Base-by-base conservation (phyloP, 2,113 vertebrate species). In the Trogon surrucura region DNA sequence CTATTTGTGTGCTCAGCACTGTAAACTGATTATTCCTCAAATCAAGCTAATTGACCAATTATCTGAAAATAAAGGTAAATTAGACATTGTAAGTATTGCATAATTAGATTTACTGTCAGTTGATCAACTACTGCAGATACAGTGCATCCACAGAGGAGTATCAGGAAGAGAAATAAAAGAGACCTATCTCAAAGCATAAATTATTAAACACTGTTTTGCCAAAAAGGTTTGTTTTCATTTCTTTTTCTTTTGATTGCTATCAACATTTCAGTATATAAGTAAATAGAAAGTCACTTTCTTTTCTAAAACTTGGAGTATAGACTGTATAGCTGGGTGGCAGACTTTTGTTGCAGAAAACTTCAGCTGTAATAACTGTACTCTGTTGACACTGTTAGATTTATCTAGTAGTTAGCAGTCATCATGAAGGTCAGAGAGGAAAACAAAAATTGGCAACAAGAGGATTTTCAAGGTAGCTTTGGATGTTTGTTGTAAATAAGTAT, bases 31-130 rank as follows among this genome's bases (percentile, higher is more conserved):
- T 96, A 96, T 85, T 89, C 67, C 66, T 18, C 36, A 94, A 85
- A 94, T 96, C 66, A 94, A 95, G 38, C 6, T 95, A 96, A 96
- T 95, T 96, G 91, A 77, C 54, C 91, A 96, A 96, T 97, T 96
- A 95, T 51, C 70, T 94, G 57, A 97, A 97, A 96, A 77, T 57
- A 95, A 97, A 96, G 95, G 91, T 96, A 97, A 94, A 97, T 96
- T 90, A 96, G 82, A 91, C 90, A 91, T 93, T 86, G 65, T 87
- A 90, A 97, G 85, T 83, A 91, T 73, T 77, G 48, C 41, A 65
- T 95, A 93, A 97, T 96, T 96, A 86, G 62, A 81, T 97, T 96
- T 97, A 84, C 65, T 71, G 48, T 57, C 58, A 96, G 85, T 88
- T 97, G 86, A 96, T 97, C 84, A 95, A 89, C 95, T 96, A 51